Conservation (phyloP, 2,888 invertebrate species). For the Lordiphosa andalusiaca region DNA sequence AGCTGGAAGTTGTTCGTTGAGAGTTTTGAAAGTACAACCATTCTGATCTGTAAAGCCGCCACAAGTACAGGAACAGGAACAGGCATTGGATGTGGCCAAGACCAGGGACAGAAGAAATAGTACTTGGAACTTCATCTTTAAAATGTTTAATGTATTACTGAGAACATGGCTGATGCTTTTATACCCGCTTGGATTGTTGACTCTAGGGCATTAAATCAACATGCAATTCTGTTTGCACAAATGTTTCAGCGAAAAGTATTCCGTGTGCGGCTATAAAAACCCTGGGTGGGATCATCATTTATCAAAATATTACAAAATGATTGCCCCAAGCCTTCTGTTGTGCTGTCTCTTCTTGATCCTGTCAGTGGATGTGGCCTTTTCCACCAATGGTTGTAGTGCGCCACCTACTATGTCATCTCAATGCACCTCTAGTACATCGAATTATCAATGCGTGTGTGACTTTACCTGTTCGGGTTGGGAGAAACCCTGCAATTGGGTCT, state of each 20-base stretch:
- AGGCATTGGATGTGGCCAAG: not conserved
- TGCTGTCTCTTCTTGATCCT: conserved; percentile 11
- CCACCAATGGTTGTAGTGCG: not conserved
- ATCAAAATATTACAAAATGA: conserved; percentile 6
- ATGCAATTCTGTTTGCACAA: conserved; percentile 12
- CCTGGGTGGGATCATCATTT: not conserved
- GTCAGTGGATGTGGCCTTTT: not conserved
- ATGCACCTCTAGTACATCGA: not conserved
- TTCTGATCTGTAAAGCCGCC: conserved; percentile 1
- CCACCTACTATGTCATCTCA: not conserved
- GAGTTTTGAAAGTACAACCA: not conserved
- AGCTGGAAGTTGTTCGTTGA: conserved; percentile 15
- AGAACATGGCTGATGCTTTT: conserved; percentile 13
- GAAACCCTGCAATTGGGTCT: conserved; percentile 32
- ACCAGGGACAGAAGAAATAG: not conserved
- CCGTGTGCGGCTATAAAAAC: conserved; percentile 20
- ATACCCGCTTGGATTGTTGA: conserved; percentile 6
- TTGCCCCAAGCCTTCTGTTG: conserved; percentile 3
- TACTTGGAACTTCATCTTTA: not conserved
- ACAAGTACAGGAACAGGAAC: not conserved
- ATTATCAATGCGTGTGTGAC: conserved; percentile 29
- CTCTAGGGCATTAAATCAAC: not conserved
- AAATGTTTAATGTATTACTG: not conserved
- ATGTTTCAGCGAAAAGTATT: conserved; percentile 5
- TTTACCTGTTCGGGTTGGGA: conserved; percentile 29